These are phyloP conservation scores for Clitarchus hookeri DNA, from an alignment of 2,888 invertebrate species.

Conservation along the genomic window DNA sequence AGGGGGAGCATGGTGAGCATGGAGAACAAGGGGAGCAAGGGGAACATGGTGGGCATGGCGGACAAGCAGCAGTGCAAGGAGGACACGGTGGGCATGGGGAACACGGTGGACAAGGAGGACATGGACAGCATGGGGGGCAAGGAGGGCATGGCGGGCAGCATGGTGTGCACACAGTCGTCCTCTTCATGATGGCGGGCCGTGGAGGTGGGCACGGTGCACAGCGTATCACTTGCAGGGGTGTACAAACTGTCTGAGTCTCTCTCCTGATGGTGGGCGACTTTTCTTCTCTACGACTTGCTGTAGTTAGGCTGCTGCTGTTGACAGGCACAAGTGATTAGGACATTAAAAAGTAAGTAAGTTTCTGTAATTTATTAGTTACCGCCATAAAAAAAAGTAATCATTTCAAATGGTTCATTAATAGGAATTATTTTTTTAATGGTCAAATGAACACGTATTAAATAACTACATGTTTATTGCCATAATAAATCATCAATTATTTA, in stretches of 20 bases:
- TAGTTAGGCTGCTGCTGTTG: background rate
- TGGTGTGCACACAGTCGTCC: background rate
- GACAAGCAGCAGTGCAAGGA: background rate
- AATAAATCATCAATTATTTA: no score
- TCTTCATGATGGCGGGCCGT: background rate
- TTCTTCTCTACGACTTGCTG: background rate
- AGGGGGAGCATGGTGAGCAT: background rate
- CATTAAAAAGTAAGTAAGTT: no score
- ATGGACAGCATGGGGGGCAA: background rate
- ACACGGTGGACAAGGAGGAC: background rate
- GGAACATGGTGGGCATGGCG: no score
- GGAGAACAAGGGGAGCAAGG: background rate
- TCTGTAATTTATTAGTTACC: no score
- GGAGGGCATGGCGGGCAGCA: background rate
- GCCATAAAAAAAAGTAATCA: no score
- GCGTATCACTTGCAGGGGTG: background rate
- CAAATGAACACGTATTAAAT: no score
- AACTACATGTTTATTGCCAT: no score
- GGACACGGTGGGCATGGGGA: background rate
- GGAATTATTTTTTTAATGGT: no score
- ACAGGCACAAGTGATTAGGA: background rate
- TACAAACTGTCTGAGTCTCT: background rate
- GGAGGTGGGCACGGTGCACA: background rate
- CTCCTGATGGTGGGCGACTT: background rate
- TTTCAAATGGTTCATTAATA: no score